A percentile compares a stretch with the other conserved stretches of the same genome.
phyloP scores from a whole-genome alignment of 2,113 vertebrate genomes.

The Apodemus sylvaticus region DNA sequence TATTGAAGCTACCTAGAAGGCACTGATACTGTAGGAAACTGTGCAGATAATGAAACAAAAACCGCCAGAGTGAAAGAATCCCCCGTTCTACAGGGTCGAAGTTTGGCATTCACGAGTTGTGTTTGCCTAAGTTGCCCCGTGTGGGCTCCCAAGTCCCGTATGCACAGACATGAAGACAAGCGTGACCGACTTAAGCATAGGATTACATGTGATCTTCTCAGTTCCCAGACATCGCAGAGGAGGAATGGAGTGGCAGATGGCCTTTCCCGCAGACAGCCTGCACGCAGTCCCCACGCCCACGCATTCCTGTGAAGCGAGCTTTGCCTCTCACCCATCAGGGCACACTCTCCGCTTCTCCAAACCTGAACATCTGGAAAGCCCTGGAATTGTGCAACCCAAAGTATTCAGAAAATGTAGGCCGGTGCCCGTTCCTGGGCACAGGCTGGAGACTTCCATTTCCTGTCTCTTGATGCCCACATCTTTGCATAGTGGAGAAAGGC shows the following conservation, averaged over 20 bases:
- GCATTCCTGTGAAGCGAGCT: rapidly evolving
- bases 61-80: not conserved
- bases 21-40: not conserved
- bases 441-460: not conserved
- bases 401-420: not conserved
- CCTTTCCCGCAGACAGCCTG: not conserved
- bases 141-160: not conserved
- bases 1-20: not conserved
- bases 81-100: not conserved
- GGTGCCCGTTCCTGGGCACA: not conserved
- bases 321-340: not conserved
- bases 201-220: rapidly evolving
- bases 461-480: not conserved
- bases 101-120: not conserved
- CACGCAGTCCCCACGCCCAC: not conserved
- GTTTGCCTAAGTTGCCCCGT: not conserved
- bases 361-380: not conserved
- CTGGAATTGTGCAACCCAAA: too few species aligned
- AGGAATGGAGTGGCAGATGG: not conserved
- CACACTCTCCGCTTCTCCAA: not conserved
- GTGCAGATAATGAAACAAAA: not conserved
- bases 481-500: not conserved
- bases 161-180: rapidly evolving
- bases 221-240: not conserved
- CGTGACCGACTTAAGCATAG: not conserved